Percentiles rank a stretch among this genome's conserved stretches.
phyloP scores from a whole-genome alignment of 2,888 invertebrate genomes.

The Pollenia amentaria region DNA sequence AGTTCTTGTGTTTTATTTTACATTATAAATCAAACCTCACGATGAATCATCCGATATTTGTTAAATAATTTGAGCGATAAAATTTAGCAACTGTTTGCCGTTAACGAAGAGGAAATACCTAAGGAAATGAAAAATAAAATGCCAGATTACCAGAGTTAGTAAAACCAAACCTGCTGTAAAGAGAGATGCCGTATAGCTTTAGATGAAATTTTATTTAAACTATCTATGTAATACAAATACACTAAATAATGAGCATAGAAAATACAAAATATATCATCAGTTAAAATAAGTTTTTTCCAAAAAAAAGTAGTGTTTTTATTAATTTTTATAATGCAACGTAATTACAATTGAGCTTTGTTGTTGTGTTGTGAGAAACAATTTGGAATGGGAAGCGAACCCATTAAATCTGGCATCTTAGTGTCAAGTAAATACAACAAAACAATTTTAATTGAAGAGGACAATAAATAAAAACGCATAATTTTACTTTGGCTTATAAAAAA shows the following conservation, averaged over 20 bases:
- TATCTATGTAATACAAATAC: no score
- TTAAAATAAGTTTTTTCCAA: no score
- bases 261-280: no score
- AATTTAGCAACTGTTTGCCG: background rate
- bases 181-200: background rate
- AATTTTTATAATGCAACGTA: no score
- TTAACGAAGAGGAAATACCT: slow-evolving; percentile 21
- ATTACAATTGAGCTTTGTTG: background rate
- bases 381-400: slow-evolving; percentile 11
- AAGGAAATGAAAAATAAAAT: slow-evolving; percentile 12
- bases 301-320: no score
- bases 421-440: slow-evolving; percentile 68
- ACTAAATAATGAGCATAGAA: no score
- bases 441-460: slow-evolving; percentile 60
- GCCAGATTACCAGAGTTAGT: background rate
- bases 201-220: no score
- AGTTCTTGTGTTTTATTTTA: no score
- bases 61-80: background rate
- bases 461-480: slow-evolving; percentile 69
- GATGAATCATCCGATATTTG: no score
- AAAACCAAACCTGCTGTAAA: background rate
- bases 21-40: no score
- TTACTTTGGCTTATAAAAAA: slow-evolving; percentile 40
- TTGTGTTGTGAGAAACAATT: slow-evolving; percentile 25
- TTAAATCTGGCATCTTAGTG: slow-evolving; percentile 47